These are phyloP conservation scores for Todiramphus saurophagus DNA, from an alignment of 2,113 vertebrate species.

Conservation along the genomic window DNA sequence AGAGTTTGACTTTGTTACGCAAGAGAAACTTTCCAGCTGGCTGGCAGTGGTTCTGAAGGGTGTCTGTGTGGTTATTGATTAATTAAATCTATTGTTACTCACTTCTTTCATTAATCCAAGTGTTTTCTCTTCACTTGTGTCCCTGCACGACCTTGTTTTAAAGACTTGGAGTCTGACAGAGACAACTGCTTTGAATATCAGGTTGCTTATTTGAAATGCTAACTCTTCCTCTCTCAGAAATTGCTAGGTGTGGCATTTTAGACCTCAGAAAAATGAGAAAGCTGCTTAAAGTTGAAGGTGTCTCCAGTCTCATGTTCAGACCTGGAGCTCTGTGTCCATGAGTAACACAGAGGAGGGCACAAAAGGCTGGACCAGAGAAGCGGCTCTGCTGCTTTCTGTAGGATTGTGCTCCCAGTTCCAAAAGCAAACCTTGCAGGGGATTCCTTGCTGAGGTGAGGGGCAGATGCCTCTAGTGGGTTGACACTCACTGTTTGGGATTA, in stretches of 20 bases:
- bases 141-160: slow-evolving; percentile 24
- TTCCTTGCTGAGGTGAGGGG: neutral
- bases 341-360: neutral
- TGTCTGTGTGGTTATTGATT: slow-evolving; percentile 55
- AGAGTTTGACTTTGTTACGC: slow-evolving; percentile 55
- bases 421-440: neutral
- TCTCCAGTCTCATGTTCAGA: neutral
- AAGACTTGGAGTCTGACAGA: neutral
- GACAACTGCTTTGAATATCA: neutral
- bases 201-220: slow-evolving; percentile 21
- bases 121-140: slow-evolving; percentile 38
- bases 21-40: slow-evolving; percentile 64
- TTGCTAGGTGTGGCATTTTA: slow-evolving; percentile 8
- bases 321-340: neutral
- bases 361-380: neutral
- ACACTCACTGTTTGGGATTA: neutral
- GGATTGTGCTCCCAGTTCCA: neutral
- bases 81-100: slow-evolving; percentile 60
- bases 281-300: neutral
- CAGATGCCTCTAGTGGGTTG: neutral
- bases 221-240: slow-evolving; percentile 14
- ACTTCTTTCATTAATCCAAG: slow-evolving; percentile 58
- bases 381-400: neutral
- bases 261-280: slow-evolving; percentile 14
- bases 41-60: slow-evolving; percentile 50